A percentile compares a stretch with the other conserved stretches of the same genome.
Evolutionary conservation across 2,797 vertebrate species (phyloP).

Genomic region (Syngnathus acus): DNA sequence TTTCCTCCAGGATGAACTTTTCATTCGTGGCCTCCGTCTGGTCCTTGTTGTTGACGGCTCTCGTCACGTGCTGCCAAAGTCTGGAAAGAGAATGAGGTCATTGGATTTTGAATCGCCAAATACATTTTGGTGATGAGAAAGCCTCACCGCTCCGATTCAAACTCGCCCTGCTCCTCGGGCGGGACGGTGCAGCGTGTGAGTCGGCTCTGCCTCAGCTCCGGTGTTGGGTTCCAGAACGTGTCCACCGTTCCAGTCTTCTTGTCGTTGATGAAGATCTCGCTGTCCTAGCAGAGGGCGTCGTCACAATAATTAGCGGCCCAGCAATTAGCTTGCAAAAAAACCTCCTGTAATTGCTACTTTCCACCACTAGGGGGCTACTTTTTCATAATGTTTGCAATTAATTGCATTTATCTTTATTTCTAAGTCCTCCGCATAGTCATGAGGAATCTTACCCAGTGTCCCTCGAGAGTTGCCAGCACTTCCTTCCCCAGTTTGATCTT

Average conservation of each 20-base stretch:
- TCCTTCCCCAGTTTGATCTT: conserved; percentile 98
- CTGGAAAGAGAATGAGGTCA: conserved; percentile 48
- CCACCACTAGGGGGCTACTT: too few relatives aligned
- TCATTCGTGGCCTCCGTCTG: conserved; percentile 96
- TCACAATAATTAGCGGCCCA: background rate
- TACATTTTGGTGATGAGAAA: background rate
- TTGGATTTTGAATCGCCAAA: background rate
- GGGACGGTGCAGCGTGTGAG: conserved; percentile 85
- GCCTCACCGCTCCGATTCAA: conserved; percentile 85
- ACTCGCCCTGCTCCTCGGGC: conserved; percentile 86
- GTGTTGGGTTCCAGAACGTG: conserved; percentile 89
- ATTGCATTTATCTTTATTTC: background rate
- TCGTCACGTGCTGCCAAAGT: conserved; percentile 96
- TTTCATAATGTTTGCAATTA: background rate
- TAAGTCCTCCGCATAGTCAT: too few relatives aligned
- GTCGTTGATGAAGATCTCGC: conserved; percentile 91
- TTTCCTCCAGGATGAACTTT: conserved; percentile 92
- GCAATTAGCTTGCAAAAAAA: background rate
- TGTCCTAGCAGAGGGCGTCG: conserved; percentile 70
- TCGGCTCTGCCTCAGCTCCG: conserved; percentile 82
- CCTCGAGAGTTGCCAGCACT: conserved; percentile 89
- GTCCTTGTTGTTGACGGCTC: conserved; percentile 94
- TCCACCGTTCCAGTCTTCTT: conserved; percentile 87
- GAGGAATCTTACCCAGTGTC: conserved; percentile 85
- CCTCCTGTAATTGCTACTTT: too few relatives aligned